These are phyloP conservation scores for Tadarida brasiliensis DNA, from an alignment of 2,797 vertebrate genomes.

Conservation along the genomic window DNA sequence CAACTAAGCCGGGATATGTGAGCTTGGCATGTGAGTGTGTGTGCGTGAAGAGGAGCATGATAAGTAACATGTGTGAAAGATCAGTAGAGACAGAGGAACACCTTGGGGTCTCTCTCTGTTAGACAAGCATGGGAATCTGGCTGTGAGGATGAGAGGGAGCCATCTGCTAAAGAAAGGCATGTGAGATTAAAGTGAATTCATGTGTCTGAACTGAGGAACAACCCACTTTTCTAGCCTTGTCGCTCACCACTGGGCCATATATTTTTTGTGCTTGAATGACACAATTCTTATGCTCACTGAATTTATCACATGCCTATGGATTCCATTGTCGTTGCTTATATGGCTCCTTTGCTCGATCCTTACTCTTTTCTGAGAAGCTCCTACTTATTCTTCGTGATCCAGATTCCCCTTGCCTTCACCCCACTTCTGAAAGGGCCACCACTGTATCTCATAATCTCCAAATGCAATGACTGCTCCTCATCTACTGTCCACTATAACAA, in stretches of 20 bases:
- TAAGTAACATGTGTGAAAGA: background rate
- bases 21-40: too few relatives aligned
- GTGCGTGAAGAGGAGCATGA: background rate
- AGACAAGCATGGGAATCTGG: background rate
- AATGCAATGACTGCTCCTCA: background rate
- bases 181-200: background rate
- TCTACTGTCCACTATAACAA: background rate
- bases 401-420: background rate
- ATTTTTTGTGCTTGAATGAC: background rate
- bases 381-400: background rate
- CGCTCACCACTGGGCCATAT: background rate
- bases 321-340: background rate
- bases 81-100: background rate
- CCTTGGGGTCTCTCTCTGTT: background rate
- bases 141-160: background rate
- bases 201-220: background rate
- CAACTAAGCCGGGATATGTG: background rate
- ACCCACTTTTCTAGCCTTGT: background rate
- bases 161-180: background rate
- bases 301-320: background rate
- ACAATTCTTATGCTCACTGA: background rate
- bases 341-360: background rate
- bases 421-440: background rate
- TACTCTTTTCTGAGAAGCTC: background rate
- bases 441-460: background rate